Percentiles rank a stretch among this genome's conserved stretches.
Conservation (phyloP, 2,113 vertebrate genomes). For the Haliaeetus leucogaster region DNA sequence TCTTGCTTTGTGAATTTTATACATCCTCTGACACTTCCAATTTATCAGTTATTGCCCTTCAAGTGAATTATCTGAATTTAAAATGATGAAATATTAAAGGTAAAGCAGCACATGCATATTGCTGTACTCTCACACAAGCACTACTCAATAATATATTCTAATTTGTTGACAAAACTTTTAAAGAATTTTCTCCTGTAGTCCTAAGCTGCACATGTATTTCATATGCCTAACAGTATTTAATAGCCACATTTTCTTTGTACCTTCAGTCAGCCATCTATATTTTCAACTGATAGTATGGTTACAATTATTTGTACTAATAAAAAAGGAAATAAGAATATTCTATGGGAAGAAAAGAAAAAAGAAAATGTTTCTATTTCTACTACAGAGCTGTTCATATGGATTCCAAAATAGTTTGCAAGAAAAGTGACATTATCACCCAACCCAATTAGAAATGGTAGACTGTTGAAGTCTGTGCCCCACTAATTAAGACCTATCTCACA, state of each 20-base stretch:
- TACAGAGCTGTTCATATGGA: not conserved
- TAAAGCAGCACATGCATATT: not conserved
- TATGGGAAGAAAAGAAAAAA: not conserved
- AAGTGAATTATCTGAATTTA: not conserved
- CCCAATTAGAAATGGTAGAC: not conserved
- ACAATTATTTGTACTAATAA: not conserved
- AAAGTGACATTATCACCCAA: not conserved
- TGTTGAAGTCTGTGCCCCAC: too few relatives aligned
- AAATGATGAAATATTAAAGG: not conserved
- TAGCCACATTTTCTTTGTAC: not conserved
- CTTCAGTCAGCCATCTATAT: not conserved
- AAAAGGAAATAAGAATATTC: accelerated
- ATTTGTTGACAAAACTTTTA: not conserved
- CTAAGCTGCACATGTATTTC: not conserved
- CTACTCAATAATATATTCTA: not conserved
- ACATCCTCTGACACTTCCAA: not conserved
- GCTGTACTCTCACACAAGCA: not conserved
- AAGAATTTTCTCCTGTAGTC: not conserved
- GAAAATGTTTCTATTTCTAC: not conserved
- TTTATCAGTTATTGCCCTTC: not conserved
- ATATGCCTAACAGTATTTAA: not conserved
- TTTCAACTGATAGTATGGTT: not conserved
- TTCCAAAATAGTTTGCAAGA: not conserved
- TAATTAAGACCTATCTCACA: not conserved
- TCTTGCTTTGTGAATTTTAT: not conserved